A percentile compares a stretch with the other conserved stretches of the same genome.
Evolutionary conservation across 2,888 invertebrate species (phyloP).

Genomic region (Coenonympha glycerion): DNA sequence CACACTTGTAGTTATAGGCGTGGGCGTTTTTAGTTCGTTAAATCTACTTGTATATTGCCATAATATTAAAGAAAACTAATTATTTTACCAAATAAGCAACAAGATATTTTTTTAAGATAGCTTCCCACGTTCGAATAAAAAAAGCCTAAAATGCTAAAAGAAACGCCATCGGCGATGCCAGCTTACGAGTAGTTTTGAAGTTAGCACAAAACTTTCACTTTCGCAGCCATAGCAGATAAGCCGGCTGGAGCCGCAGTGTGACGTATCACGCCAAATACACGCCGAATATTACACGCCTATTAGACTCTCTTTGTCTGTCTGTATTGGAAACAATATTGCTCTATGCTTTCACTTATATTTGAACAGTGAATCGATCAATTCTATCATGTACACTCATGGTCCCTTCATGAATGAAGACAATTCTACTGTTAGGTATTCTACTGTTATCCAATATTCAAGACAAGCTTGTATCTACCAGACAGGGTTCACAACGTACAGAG

Average conservation of each 20-base stretch:
- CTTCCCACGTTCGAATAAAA: background rate
- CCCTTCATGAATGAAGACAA: no score
- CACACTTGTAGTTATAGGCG: no score
- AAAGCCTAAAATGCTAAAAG: slow-evolving; percentile 7
- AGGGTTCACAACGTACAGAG: no score
- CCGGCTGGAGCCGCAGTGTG: slow-evolving; percentile 35
- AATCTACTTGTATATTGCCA: no score
- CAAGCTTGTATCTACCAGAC: no score
- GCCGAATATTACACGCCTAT: slow-evolving; percentile 22
- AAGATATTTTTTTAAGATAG: background rate
- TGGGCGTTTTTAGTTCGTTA: no score
- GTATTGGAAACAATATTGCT: background rate
- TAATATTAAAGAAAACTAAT: background rate
- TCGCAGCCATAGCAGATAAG: slow-evolving; percentile 43
- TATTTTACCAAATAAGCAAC: background rate
- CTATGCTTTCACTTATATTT: no score
- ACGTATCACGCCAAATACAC: slow-evolving; percentile 32
- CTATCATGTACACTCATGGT: no score
- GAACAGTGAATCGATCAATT: no score
- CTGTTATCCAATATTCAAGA: no score
- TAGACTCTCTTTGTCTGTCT: slow-evolving; percentile 1
- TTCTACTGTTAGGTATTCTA: no score
- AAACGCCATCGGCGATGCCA: slow-evolving; percentile 6
- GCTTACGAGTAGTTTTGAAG: slow-evolving; percentile 11
- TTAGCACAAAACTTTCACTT: slow-evolving; percentile 49